Evolutionary conservation across 2,888 invertebrate genomes (phyloP), one percentile per base, ranked within the genome.

Genomic region (Cerastoderma edule): DNA sequence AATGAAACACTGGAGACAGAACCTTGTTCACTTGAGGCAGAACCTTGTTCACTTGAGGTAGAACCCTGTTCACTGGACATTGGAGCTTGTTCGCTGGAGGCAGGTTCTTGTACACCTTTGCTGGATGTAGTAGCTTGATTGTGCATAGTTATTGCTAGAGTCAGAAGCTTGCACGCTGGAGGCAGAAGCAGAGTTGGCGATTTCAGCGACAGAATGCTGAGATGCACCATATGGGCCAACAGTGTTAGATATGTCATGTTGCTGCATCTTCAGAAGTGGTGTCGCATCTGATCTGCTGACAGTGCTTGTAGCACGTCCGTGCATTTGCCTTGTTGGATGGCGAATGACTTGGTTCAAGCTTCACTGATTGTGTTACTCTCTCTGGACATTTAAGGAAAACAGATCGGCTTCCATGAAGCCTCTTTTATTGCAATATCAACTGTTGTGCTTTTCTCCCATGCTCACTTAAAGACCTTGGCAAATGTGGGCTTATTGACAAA

Each of bases 401-500:
- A 78, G 30, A 0, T 74, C 70, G n/a, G 74, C 71, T 28, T 70
- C 67, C 6, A 6, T 4, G 54, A 74, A 78, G 8, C 71, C 70
- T 64, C 67, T 44, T 78, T 78, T 28, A 78, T 50, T 6, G 79
- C 75, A 5, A 24, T 67, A 0, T 79, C 79, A 24, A 70, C 54
- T n/a, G 74, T 79, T 30, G 82, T 46, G 13, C 66, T 63, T 33
- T 53, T 53, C 16, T 32, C 10, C 82, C 76, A 82, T 13, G 76
- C 79, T 0, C 46, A 24, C 27, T 75, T 75, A 28, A 82, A 75
- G 0, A 82, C 74, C 5, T 65, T 6, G 1, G 74, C 74, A 74
- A 79, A 82, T 10, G 71, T 79, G 39, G 35, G 33, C 46, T 77
- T 77, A 0, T 72, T 75, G 0, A 83, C 80, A 28, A 46, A 75